These are phyloP conservation scores for Tribolium madens DNA, from an alignment of 1,140 invertebrate species.

Conservation along the genomic window DNA sequence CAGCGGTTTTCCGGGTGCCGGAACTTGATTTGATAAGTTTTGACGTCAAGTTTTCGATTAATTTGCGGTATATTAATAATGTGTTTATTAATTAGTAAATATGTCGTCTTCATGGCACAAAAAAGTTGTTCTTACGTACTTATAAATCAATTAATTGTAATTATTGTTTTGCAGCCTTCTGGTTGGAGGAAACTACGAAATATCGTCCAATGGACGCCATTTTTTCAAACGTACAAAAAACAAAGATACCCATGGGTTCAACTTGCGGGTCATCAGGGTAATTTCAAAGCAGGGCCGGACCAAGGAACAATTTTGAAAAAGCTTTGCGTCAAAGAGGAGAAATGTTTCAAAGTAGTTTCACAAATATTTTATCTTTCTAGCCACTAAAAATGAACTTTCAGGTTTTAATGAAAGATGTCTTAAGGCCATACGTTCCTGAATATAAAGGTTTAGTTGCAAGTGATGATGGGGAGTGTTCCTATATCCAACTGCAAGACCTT, in stretches of 20 bases:
- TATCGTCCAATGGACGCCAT: conserved; percentile 95
- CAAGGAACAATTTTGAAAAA: conserved; percentile 96
- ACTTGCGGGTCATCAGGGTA: conserved; percentile 92
- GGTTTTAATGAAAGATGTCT: conserved; percentile 87
- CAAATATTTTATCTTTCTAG: background rate
- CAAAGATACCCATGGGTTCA: conserved; percentile 97
- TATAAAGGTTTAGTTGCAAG: conserved; percentile 86
- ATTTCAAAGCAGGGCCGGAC: conserved; percentile 92
- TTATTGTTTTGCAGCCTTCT: conserved; percentile 81
- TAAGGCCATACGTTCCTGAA: conserved; percentile 90
- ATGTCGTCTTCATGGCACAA: background rate
- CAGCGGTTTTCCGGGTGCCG: background rate
- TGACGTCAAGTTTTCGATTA: background rate
- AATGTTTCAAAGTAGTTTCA: conserved; percentile 78
- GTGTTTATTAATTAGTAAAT: conserved; percentile 1
- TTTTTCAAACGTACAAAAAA: conserved; percentile 97
- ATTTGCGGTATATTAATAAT: conserved; percentile 25
- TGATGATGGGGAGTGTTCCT: conserved; percentile 88
- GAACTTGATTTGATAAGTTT: conserved; percentile 24
- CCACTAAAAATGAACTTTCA: conserved; percentile 60
- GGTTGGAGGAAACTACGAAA: conserved; percentile 93
- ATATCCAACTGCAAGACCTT: conserved; percentile 93
- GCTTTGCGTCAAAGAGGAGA: conserved; percentile 88
- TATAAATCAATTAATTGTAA: background rate
- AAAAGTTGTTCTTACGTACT: background rate